These are phyloP conservation scores for Aplysina aerophoba DNA, from an alignment of 37 sponge, comb jelly and placozoan genomes.

Conservation along the genomic window DNA sequence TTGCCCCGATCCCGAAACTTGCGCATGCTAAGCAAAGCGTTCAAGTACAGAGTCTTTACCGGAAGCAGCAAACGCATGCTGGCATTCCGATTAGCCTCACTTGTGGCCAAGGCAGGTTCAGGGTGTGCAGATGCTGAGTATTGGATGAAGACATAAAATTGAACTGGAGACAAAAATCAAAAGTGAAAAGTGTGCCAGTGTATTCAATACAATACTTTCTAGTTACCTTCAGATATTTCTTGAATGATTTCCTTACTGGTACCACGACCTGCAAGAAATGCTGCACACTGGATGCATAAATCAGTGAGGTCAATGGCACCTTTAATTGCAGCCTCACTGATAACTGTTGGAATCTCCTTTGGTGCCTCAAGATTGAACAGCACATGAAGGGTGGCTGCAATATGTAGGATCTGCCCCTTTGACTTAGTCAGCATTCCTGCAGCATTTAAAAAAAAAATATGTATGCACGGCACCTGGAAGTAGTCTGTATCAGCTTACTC, in stretches of 20 bases:
- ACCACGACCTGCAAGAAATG: not conserved
- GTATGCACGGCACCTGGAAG: too few relatives aligned
- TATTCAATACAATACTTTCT: not conserved
- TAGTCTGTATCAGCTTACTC: too few relatives aligned
- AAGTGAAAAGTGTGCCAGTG: not conserved
- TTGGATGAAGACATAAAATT: not conserved
- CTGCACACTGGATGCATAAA: not conserved
- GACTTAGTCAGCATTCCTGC: slow-evolving; percentile 24
- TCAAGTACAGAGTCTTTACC: not conserved
- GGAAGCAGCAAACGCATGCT: slow-evolving; percentile 1
- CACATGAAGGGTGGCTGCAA: slow-evolving; percentile 2
- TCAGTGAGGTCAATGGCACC: slow-evolving; percentile 1
- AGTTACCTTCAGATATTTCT: slow-evolving; percentile 12
- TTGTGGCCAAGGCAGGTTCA: not conserved
- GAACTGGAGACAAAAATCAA: not conserved
- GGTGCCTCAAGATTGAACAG: not conserved
- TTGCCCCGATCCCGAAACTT: not conserved
- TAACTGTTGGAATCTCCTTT: not conserved
- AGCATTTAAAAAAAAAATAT: too few relatives aligned
- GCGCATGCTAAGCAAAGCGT: not conserved
- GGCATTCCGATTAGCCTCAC: not conserved
- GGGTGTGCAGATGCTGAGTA: not conserved
- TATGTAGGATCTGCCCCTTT: slow-evolving; percentile 16
- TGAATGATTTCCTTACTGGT: not conserved
- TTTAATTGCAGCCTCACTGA: not conserved